phyloP scores from a whole-genome alignment of 2,113 vertebrate species.

The Acrocephalus kingi region DNA sequence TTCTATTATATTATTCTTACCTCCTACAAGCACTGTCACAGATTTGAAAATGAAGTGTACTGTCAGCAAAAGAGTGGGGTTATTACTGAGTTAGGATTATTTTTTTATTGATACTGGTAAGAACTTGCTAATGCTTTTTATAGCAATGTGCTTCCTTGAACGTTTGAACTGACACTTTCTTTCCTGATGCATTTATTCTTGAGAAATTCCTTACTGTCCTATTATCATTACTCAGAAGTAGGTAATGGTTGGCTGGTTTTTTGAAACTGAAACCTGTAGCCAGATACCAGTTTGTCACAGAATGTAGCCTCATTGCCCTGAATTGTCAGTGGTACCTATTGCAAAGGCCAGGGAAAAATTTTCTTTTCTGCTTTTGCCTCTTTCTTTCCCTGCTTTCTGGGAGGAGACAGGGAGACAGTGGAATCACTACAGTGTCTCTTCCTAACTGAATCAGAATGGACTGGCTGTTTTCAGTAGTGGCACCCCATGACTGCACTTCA shows the following conservation, averaged over 20 bases:
- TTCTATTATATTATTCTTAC: background rate
- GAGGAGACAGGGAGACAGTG: background rate
- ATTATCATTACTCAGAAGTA: background rate
- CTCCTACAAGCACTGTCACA: background rate
- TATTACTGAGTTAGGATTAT: background rate
- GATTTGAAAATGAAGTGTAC: background rate
- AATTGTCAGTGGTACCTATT: background rate
- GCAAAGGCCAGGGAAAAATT: background rate
- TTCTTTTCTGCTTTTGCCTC: background rate
- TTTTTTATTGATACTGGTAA: background rate
- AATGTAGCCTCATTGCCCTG: background rate
- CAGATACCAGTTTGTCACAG: background rate
- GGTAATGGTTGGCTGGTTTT: background rate
- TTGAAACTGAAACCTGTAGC: background rate
- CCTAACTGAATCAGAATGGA: background rate
- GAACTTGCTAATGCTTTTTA: slow-evolving; percentile 1
- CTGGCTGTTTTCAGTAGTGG: background rate
- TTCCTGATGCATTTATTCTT: background rate
- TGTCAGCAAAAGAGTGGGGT: background rate
- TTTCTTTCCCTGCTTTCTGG: background rate
- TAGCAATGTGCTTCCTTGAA: background rate
- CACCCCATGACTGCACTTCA: background rate
- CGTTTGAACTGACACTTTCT: background rate
- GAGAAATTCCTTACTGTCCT: background rate
- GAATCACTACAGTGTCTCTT: background rate